These are phyloP conservation scores for Conus ventricosus DNA, from an alignment of 1,140 invertebrate genomes.

Conservation along the genomic window DNA sequence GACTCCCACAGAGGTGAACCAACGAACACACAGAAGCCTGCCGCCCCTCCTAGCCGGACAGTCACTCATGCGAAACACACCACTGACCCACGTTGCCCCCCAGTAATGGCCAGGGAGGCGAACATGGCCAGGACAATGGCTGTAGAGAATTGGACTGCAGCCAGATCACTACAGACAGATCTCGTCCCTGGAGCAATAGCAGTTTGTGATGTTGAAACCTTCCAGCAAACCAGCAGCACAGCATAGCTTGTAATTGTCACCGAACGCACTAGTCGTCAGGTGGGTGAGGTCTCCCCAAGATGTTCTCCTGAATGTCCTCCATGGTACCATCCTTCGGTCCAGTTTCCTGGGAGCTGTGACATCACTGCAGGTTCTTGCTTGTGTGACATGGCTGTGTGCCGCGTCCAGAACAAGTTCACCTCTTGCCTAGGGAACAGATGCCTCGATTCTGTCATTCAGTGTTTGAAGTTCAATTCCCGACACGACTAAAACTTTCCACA, in stretches of 20 bases:
- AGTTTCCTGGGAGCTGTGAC: not conserved
- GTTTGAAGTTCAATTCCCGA: too few relatives aligned
- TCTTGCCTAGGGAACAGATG: too few relatives aligned
- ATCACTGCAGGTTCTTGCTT: not conserved
- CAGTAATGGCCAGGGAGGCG: conserved; percentile 38
- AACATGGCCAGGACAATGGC: conserved; percentile 46
- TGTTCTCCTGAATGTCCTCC: conserved; percentile 13
- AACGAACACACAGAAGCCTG: conserved; percentile 50
- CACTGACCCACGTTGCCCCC: conserved; percentile 47
- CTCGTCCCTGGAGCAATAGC: conserved; percentile 32
- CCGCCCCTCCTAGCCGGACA: not conserved
- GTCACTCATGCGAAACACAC: conserved; percentile 16
- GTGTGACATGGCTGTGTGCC: too few relatives aligned
- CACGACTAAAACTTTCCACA: too few relatives aligned
- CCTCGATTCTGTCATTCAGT: too few relatives aligned
- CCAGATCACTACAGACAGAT: conserved; percentile 54
- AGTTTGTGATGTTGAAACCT: not conserved
- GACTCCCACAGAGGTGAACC: conserved; percentile 44
- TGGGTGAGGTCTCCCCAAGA: conserved; percentile 16
- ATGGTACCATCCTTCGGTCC: conserved; percentile 25
- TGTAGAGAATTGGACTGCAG: conserved; percentile 40
- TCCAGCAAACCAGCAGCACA: conserved; percentile 38
- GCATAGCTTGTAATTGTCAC: conserved; percentile 46
- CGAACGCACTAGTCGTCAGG: conserved; percentile 23
- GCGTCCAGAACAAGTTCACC: too few relatives aligned